phyloP scores from a whole-genome alignment of 2,113 vertebrate genomes.

The Neolamprologus cancellatus region DNA sequence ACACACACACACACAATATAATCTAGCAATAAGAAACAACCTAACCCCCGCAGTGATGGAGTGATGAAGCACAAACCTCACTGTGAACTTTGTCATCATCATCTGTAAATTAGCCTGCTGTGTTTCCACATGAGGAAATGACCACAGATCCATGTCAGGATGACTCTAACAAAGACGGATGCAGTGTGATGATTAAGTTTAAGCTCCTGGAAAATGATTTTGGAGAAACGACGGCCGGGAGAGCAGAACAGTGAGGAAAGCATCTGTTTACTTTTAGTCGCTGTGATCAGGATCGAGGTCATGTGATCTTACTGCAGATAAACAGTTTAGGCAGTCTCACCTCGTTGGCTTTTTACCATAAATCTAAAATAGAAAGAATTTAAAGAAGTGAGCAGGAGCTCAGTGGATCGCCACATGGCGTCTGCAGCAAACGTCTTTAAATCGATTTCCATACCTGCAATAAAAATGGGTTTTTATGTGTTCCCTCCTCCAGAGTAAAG shows the following conservation, averaged over 20 bases:
- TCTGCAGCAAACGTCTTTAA: neutral
- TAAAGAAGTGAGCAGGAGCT: neutral
- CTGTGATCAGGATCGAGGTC: neutral
- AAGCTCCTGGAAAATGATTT: neutral
- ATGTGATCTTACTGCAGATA: neutral
- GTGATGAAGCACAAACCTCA: neutral
- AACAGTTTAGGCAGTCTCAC: neutral
- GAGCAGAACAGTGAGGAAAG: neutral
- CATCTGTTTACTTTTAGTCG: neutral
- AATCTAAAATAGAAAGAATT: neutral
- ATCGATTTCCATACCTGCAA: fast-evolving
- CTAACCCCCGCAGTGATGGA: neutral
- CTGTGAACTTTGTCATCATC: neutral
- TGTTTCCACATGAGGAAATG: neutral
- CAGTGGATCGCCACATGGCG: fast-evolving
- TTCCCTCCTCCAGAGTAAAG: conserved; percentile 82
- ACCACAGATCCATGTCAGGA: neutral
- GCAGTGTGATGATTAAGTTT: fast-evolving
- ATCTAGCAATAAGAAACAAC: neutral
- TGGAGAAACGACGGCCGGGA: neutral
- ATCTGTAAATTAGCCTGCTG: neutral
- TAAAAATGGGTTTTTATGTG: neutral
- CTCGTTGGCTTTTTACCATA: neutral
- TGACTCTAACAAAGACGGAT: neutral
- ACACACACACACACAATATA: neutral